Base-by-base conservation (phyloP, 2,113 vertebrate species). In the Chaetura pelagica region DNA sequence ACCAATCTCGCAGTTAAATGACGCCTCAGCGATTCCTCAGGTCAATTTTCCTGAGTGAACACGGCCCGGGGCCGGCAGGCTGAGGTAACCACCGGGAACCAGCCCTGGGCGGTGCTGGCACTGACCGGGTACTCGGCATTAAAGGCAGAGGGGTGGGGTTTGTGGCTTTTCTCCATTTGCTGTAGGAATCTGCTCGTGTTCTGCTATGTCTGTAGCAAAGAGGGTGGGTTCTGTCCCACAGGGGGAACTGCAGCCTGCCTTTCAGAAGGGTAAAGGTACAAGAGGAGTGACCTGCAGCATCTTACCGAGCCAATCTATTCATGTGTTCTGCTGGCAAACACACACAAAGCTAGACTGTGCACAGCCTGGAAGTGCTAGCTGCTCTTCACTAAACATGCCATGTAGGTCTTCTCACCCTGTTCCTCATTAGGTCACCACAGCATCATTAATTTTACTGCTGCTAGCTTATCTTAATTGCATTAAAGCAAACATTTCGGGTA, bases 1-100 rank as follows among this genome's bases (percentile, higher is more conserved):
- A 12, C 5, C 0, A 32, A 21, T n/a, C 51, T 29, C 3, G 0
- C 54, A 46, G 13, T 7, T n/a, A 13, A 75, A 38, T 22, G 7
- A 7, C 2, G 4, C 34, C 40, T 23, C 62, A 49, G 79, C 19
- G 7, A 12, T 16, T 30, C 49, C 46, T 19, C 8, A 1, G 57
- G 14, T 38, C 67, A 15, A 3, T 72, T 44, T 40, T 24, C 58
- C 14, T 8, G 22, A 34, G 46, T 26, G 46, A 66, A 72, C 46
- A 38, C 54, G 7, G 38, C 9, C 24, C 7, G 17, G 14, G 15
- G 3, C 24, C 8, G 3, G 44, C 13, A n/a, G 26, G 9, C 44
- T 24, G 1, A n/a, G n/a, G n/a, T n/a, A n/a, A n/a, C n/a, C n/a
- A n/a, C n/a, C n/a, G 46, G 46, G 46, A 18, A 46, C 46, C 46